Base-by-base conservation (phyloP, 2,888 invertebrate species). In the Drosophila mulleri region DNA sequence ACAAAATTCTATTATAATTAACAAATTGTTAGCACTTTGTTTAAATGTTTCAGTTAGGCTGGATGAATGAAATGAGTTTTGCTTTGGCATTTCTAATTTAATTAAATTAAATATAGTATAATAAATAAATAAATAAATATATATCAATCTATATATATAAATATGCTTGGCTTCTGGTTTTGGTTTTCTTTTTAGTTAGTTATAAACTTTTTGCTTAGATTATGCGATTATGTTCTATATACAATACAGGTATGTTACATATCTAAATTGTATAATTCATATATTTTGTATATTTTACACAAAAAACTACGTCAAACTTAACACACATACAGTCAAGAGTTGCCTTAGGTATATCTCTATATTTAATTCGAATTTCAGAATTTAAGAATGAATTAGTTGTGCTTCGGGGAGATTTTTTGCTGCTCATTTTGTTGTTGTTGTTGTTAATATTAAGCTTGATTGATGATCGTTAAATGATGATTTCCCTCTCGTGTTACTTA, bases 301-400 rank as follows among this genome's bases (percentile, higher is more conserved):
- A 81, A 70, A 81, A 75, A 50, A 50, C 82, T 84, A 78, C 59
- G 64, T 82, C 81, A 82, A 82, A 82, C 81, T 82, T 82, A 82
- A 82, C 81, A 84, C 81, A 82, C 79, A 81, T 82, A 82, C 81
- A 83, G 84, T 82, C 81, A 78, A 50, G 82, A 82, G 75, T 81
- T 82, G 66, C 72, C 73, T 83, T 75, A 72, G 29, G 48, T 48
- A n/a, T 63, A 54, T 23, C 23, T 29, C 29, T 70, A 72, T 23
- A 53, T 53, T 23, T 78, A 58, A 37, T 29, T 60, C 48, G 56
- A 58, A 37, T 48, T n/a, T n/a, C n/a, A n/a, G n/a, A n/a, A 47
- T 72, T 39, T 35, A 44, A 50, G 61, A 65, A 66, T 75, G 72
- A 60, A 67, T 76, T 61, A 64, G 63, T 62, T 78, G 67, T 67